These are phyloP conservation scores for Drosophila kurseongensis DNA, from an alignment of 1,140 invertebrate species.

Conservation along the genomic window DNA sequence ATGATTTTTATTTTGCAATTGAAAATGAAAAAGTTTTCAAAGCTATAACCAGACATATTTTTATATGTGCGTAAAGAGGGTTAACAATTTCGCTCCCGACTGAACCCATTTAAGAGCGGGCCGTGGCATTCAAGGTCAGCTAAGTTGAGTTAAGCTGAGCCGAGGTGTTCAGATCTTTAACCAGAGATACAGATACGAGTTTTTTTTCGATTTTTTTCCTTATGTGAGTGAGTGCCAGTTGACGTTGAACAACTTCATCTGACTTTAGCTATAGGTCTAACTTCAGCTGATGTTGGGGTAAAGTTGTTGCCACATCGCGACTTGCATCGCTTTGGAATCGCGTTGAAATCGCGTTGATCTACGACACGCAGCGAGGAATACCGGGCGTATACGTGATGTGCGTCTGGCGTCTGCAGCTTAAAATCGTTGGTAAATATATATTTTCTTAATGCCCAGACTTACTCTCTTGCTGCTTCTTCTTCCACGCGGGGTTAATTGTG, in stretches of 20 bases:
- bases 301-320: constrained; percentile 53
- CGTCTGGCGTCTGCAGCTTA: constrained; percentile 56
- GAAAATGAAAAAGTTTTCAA: too few species aligned
- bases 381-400: constrained; percentile 74
- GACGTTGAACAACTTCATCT: constrained; percentile 76
- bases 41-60: neutral
- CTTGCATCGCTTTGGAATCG: constrained; percentile 57
- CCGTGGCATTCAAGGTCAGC: constrained; percentile 68
- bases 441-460: constrained; percentile 46
- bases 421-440: constrained; percentile 54
- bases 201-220: constrained; percentile 17
- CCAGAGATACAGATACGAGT: constrained; percentile 60
- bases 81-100: constrained; percentile 19
- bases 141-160: constrained; percentile 47
- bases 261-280: constrained; percentile 26
- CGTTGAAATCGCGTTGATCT: constrained; percentile 71
- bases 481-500: constrained; percentile 59
- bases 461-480: constrained; percentile 9
- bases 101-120: constrained; percentile 69
- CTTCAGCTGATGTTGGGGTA: constrained; percentile 20
- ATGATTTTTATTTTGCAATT: too few species aligned
- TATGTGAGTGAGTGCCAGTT: constrained; percentile 67
- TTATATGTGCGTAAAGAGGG: constrained; percentile 1
- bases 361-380: constrained; percentile 67
- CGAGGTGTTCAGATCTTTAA: constrained; percentile 72